Base-by-base conservation (phyloP, 1,140 invertebrate genomes). In the Berghia stephanieae region DNA sequence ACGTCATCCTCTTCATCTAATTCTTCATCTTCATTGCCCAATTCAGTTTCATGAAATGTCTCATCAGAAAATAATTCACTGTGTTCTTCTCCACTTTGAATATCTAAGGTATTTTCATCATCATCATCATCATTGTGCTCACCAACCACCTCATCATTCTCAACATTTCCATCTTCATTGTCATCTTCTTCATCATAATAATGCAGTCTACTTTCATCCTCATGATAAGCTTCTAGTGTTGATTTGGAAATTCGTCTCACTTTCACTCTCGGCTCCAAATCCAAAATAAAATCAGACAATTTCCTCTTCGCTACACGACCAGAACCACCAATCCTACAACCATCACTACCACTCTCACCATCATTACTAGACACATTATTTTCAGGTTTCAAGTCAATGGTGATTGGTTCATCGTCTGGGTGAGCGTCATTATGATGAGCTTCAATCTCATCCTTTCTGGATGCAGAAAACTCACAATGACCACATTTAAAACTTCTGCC, bases 191-290 rank as follows among this genome's bases (percentile, higher is more conserved):
- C 55, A n/a, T n/a, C n/a, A n/a, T n/a, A n/a, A n/a, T n/a, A n/a
- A n/a, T n/a, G n/a, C n/a, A n/a, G n/a, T n/a, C n/a, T n/a, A n/a
- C n/a, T n/a, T n/a, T n/a, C n/a, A n/a, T n/a, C n/a, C n/a, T n/a
- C n/a, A n/a, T n/a, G n/a, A n/a, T n/a, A n/a, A n/a, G n/a, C n/a
- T n/a, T n/a, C n/a, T n/a, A n/a, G n/a, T n/a, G n/a, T n/a, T n/a
- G n/a, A n/a, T n/a, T 79, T 70, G 21, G 69, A 46, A 18, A 80
- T 49, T 18, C 60, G 69, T n/a, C 46, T 46, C 43, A 80, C 24
- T 49, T 31, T 52, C n/a, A 80, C 70, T 36, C 46, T n/a, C 1
- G 79, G 69, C 3, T 63, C 43, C 16, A 80, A 40, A 46, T 80
- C 71, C 21, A n/a, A n/a, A n/a, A n/a, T n/a, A n/a, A n/a, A n/a